A percentile compares a stretch with the other conserved stretches of the same genome.
Conservation (phyloP, 2,113 vertebrate species). For the Oncorhynchus keta region DNA sequence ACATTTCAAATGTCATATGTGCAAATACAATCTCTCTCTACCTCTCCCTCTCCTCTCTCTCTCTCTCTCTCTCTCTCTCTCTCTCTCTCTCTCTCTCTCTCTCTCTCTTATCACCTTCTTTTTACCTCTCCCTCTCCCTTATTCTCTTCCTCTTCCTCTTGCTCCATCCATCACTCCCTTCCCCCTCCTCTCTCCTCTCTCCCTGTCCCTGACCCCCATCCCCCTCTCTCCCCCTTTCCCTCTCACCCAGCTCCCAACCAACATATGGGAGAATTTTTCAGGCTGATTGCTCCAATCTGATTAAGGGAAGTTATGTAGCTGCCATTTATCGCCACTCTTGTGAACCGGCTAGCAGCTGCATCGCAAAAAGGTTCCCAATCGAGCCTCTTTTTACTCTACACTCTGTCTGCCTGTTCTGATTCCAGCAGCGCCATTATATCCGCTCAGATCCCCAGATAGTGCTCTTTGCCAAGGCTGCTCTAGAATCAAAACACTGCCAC, state of each 20-base stretch:
- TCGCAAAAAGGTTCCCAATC: slow-evolving; percentile 71
- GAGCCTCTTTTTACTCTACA: slow-evolving; percentile 43
- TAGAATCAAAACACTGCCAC: slow-evolving; percentile 55
- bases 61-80: too few species aligned
- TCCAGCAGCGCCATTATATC: slow-evolving; percentile 71
- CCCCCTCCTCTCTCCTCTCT: too few species aligned
- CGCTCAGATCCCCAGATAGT: slow-evolving; percentile 66
- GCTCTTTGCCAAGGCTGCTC: slow-evolving; percentile 55
- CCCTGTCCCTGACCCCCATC: too few species aligned
- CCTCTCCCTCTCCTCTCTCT: too few species aligned
- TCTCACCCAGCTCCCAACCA: slow-evolving; percentile 19
- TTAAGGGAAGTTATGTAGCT: slow-evolving; percentile 85
- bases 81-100: too few species aligned
- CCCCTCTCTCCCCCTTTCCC: too few species aligned
- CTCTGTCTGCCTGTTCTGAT: slow-evolving; percentile 69
- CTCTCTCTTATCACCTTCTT: too few species aligned
- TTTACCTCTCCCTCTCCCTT: too few species aligned
- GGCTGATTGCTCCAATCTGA: slow-evolving; percentile 89
- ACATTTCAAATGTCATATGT: too few species aligned
- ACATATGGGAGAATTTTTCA: slow-evolving; percentile 91
- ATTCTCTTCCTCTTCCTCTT: slow-evolving; percentile 26
- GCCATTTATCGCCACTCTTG: slow-evolving; percentile 82
- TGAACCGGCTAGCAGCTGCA: slow-evolving; percentile 80
- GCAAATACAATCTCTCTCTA: too few species aligned
- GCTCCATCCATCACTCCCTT: too few species aligned